Evolutionary conservation across 1,140 invertebrate genomes (phyloP).

Genomic region (Papilio dardanus): DNA sequence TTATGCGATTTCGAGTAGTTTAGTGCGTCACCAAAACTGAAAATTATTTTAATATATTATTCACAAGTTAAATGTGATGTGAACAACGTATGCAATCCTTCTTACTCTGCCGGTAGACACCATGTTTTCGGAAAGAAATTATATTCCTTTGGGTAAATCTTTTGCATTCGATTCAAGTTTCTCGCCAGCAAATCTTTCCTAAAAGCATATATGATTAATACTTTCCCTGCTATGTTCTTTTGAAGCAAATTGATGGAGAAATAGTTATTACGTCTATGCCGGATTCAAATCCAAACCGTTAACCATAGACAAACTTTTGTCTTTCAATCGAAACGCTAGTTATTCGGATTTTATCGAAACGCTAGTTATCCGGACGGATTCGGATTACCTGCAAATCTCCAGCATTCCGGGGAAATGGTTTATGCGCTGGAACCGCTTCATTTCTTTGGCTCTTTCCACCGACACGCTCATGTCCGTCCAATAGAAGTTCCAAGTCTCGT

Average conservation of each 20-base stretch:
- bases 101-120: constrained; percentile 95
- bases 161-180: constrained; percentile 93
- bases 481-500: constrained; percentile 93
- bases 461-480: constrained; percentile 94
- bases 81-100: constrained; percentile 30
- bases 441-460: constrained; percentile 92
- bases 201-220: constrained; percentile 43
- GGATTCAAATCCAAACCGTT: too few species aligned
- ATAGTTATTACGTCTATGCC: background rate
- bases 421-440: constrained; percentile 95
- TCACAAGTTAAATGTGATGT: constrained; percentile 16
- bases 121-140: constrained; percentile 97
- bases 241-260: background rate
- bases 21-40: constrained; percentile 84
- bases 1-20: constrained; percentile 86
- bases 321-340: too few species aligned
- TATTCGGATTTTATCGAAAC: too few species aligned
- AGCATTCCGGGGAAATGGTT: constrained; percentile 97
- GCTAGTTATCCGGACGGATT: too few species aligned
- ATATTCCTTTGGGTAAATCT: constrained; percentile 93
- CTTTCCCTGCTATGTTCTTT: background rate
- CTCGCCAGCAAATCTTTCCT: constrained; percentile 92
- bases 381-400: constrained; percentile 92
- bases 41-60: constrained; percentile 31
- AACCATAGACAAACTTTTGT: too few species aligned